Evolutionary conservation across 2,888 invertebrate species (phyloP).

Genomic region (Bellardia bayeri): DNA sequence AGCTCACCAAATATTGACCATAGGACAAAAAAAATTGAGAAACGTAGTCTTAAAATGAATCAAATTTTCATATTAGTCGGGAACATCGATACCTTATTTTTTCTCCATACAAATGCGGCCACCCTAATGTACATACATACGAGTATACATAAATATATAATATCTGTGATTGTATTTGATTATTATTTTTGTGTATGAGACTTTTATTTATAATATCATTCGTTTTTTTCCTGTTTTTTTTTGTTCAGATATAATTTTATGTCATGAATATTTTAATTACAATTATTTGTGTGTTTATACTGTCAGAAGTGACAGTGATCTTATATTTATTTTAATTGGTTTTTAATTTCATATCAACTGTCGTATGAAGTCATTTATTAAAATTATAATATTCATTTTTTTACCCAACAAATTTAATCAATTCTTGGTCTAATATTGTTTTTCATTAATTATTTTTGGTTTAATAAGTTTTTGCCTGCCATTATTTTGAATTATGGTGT

Average conservation of each 20-base stretch:
- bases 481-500: constrained; percentile 14
- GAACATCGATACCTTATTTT: no score
- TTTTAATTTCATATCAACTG: constrained; percentile 67
- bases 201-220: constrained; percentile 11
- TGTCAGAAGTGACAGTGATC: constrained; percentile 68
- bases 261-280: constrained; percentile 68
- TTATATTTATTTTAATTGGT: constrained; percentile 68
- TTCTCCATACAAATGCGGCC: no score
- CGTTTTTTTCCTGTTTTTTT: neutral
- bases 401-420: constrained; percentile 52
- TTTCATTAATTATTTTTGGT: constrained; percentile 19
- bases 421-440: constrained; percentile 28
- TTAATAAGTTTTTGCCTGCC: constrained; percentile 1
- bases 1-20: no score
- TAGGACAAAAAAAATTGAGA: no score
- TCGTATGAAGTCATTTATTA: constrained; percentile 56
- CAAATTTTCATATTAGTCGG: no score
- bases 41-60: no score
- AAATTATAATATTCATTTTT: constrained; percentile 48
- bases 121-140: neutral
- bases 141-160: neutral
- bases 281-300: constrained; percentile 53
- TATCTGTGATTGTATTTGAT: neutral
- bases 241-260: constrained; percentile 37
- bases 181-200: constrained; percentile 27